Conservation (phyloP, 1,140 invertebrate genomes). For the Pseudomyrmex sp. region DNA sequence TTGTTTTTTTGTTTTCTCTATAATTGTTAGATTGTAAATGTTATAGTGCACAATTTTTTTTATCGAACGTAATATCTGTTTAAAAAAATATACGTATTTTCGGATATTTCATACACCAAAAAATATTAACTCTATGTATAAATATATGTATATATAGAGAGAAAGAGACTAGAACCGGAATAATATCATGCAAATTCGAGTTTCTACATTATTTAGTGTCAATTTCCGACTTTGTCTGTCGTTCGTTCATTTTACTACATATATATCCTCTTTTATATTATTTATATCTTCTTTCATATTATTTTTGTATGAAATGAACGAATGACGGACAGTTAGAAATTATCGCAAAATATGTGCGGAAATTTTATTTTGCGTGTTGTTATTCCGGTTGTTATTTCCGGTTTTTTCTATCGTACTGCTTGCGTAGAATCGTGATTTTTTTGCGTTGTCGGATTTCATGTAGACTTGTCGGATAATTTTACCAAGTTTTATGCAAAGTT, state of each 20-base stretch:
- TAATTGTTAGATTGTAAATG: no score
- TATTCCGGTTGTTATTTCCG: neutral
- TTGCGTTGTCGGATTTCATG: conserved; percentile 2
- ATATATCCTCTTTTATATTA: conserved; percentile 14
- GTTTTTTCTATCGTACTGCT: neutral
- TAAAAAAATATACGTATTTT: no score
- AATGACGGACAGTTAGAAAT: neutral
- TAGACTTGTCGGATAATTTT: neutral
- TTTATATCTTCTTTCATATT: neutral
- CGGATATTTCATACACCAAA: no score
- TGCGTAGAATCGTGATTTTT: neutral
- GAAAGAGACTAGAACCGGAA: no score
- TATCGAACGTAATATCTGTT: no score
- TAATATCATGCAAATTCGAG: no score
- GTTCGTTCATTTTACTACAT: neutral
- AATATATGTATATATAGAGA: no score
- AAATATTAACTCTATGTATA: no score
- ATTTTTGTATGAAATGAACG: neutral
- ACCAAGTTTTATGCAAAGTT: conserved; percentile 11
- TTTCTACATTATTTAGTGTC: no score
- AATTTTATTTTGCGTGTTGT: neutral
- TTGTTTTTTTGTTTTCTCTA: no score
- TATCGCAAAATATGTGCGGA: neutral
- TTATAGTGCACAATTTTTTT: no score
- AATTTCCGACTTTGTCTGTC: no score